Percentiles rank a stretch among this genome's conserved stretches.
These are phyloP conservation scores for Kradibia gibbosae DNA, from an alignment of 1,140 invertebrate genomes.

Conservation along the genomic window DNA sequence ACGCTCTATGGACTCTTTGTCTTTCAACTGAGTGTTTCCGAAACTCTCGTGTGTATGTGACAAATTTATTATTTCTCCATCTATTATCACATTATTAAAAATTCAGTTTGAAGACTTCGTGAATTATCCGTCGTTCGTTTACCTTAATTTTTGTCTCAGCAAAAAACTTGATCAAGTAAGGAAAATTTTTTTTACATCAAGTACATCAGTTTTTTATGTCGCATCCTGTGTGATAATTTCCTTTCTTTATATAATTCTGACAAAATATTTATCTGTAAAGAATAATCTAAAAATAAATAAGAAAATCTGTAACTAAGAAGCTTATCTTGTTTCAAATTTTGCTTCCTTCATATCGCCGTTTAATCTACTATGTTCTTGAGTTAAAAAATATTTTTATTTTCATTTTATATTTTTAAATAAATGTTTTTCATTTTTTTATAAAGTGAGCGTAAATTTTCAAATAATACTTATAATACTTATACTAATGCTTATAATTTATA, in stretches of 20 bases:
- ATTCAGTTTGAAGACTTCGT: too few species aligned
- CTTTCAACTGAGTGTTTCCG: not conserved
- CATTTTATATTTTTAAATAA: not conserved
- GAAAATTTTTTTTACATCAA: not conserved
- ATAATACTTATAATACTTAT: not conserved
- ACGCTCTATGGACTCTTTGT: not conserved
- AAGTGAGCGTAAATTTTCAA: not conserved
- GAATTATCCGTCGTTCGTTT: too few species aligned
- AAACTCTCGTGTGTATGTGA: not conserved
- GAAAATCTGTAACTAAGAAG: constrained; percentile 26
- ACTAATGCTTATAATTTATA: not conserved
- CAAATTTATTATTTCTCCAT: not conserved
- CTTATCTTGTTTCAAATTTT: not conserved
- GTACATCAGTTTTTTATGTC: constrained; percentile 34
- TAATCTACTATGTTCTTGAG: constrained; percentile 22
- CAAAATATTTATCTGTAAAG: constrained; percentile 31
- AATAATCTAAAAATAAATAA: too few species aligned
- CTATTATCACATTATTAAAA: not conserved
- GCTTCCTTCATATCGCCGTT: constrained; percentile 21
- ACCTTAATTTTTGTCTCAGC: too few species aligned
- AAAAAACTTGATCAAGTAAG: not conserved
- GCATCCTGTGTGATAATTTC: constrained; percentile 15
- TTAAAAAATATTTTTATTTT: not conserved
- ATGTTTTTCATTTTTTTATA: not conserved
- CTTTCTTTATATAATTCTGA: constrained; percentile 40